A percentile compares a stretch with the other conserved stretches of the same genome.
phyloP scores from a whole-genome alignment of 2,888 invertebrate genomes.

The Chalcosyrphus nemorum region DNA sequence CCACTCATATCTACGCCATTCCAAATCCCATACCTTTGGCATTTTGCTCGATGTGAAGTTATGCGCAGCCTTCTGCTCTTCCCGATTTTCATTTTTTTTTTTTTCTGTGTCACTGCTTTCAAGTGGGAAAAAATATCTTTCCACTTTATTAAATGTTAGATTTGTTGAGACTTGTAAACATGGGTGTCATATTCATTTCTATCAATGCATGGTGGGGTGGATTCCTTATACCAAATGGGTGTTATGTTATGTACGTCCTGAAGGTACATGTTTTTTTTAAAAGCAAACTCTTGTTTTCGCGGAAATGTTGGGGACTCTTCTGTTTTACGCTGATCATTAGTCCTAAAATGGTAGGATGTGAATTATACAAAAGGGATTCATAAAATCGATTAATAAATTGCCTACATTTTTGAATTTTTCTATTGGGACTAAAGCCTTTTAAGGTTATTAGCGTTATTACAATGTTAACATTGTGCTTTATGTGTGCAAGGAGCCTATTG shows the following conservation, averaged over 20 bases:
- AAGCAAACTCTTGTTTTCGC: conserved; percentile 34
- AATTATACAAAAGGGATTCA: not conserved
- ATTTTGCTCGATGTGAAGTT: conserved; percentile 46
- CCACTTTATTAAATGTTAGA: conserved; percentile 68
- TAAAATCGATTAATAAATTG: too few relatives aligned
- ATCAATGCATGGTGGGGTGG: conserved; percentile 31
- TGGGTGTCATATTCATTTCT: conserved; percentile 62
- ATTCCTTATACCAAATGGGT: not conserved
- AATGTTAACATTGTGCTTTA: too few relatives aligned
- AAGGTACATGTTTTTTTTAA: conserved; percentile 9
- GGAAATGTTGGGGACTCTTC: too few relatives aligned
- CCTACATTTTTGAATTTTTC: too few relatives aligned
- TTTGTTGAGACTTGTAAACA: conserved; percentile 67
- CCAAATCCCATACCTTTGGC: conserved; percentile 49
- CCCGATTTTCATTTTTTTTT: conserved; percentile 5
- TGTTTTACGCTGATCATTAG: not conserved
- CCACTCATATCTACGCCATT: conserved; percentile 26
- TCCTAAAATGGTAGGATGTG: not conserved
- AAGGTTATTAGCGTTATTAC: too few relatives aligned
- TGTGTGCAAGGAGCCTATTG: too few relatives aligned
- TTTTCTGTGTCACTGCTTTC: conserved; percentile 50
- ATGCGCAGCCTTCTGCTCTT: conserved; percentile 36
- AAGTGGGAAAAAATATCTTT: conserved; percentile 59
- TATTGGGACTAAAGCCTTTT: too few relatives aligned
- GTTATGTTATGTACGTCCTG: not conserved